Evolutionary conservation across 1,140 invertebrate genomes (phyloP), one percentile per base, ranked within the genome.

Genomic region (Heliconius congener): DNA sequence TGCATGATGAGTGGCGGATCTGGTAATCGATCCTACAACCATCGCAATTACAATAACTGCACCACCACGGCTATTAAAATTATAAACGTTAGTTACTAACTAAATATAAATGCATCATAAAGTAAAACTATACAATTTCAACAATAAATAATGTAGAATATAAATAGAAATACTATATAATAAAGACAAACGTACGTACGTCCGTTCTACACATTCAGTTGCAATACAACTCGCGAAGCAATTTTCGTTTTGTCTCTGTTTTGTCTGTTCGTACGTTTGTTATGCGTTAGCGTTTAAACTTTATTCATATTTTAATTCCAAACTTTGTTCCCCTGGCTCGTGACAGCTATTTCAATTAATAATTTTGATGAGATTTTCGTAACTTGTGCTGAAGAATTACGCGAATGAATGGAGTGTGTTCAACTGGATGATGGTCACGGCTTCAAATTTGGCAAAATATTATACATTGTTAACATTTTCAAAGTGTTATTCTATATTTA

Each of bases 241-340:
- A 84, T 85, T 83, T 86, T 83, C 83, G 75, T 86, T 77, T 78
- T 81, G 76, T 81, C 73, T 74, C 73, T 74, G 83, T 37, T 37
- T 37, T 37, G 34, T 79, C 18, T 81, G 80, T 81, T 60, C 78
- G 82, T 76, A 79, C 57, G 37, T 73, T 70, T 77, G 78, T 81
- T 77, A 74, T 79, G 75, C 66, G 37, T 57, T 73, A 75, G 27
- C 74, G 73, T 78, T 73, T 71, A 70, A 85, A 83, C 77, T 85
- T 85, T 82, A 71, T 76, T 80, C 76, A 79, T 84, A 81, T 66
- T 66, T 66, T 30, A 66, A 66, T 66, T 66, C 27, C 27, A 30
- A 66, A 66, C 60, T 66, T 66, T 66, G 23, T 30, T 66, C 27
- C 60, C 18, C 60, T 57, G 60, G 37, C 70, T 74, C n/a, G 70